These are phyloP conservation scores for Phyllotis vaccarum DNA, from an alignment of 2,797 vertebrate species.

Conservation along the genomic window DNA sequence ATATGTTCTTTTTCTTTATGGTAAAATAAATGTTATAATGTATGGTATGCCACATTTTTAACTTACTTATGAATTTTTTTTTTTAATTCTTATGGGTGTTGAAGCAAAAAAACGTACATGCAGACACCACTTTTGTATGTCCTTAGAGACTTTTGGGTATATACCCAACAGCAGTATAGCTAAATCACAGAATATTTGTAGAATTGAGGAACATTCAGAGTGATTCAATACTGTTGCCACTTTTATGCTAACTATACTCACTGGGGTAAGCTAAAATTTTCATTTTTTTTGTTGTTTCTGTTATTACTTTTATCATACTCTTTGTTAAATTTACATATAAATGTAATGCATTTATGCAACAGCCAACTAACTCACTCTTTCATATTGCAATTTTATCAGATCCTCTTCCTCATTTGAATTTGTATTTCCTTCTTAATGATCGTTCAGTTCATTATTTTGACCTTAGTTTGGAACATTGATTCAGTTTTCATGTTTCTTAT, in stretches of 20 bases:
- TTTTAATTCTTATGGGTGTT: neutral
- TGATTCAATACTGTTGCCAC: neutral
- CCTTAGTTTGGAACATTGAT: neutral
- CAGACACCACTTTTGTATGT: neutral
- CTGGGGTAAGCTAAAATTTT: neutral
- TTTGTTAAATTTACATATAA: neutral
- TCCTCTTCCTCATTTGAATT: neutral
- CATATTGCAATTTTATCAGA: neutral
- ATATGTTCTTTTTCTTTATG: neutral
- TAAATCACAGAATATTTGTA: neutral
- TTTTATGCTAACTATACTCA: neutral
- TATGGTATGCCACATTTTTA: neutral
- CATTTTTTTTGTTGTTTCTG: neutral
- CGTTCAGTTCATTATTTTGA: neutral
- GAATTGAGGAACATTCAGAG: neutral
- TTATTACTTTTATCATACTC: neutral
- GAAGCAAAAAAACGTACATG: neutral
- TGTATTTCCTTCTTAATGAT: neutral
- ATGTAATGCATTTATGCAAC: neutral
- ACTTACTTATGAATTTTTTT: neutral
- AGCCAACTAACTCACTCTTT: neutral
- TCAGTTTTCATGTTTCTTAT: neutral
- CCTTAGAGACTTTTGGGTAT: neutral
- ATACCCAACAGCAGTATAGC: neutral
- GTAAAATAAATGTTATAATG: neutral